Conservation (phyloP, 2,888 invertebrate species). For the Peribatodes rhomboidaria region DNA sequence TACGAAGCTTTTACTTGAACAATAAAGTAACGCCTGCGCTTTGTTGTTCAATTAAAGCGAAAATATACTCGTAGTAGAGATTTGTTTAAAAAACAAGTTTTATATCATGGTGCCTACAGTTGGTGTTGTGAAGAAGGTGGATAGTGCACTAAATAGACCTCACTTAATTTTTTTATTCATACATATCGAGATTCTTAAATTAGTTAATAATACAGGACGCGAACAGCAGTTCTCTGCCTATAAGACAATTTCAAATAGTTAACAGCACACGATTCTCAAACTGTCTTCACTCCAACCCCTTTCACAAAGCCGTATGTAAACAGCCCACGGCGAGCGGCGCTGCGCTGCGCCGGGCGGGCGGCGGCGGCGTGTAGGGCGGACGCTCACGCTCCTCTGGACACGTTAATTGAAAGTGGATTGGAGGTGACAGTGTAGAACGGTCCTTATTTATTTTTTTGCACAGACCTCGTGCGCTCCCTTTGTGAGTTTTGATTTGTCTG, state of each 20-base stretch:
- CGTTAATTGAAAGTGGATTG: conserved; percentile 86
- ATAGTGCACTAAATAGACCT: too few species aligned
- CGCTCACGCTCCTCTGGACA: conserved; percentile 81
- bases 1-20: too few species aligned
- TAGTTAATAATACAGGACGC: too few species aligned
- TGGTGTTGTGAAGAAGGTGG: too few species aligned
- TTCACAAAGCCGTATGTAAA: conserved; percentile 53
- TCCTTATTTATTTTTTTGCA: conserved; percentile 68
- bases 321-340: conserved; percentile 57
- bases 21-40: too few species aligned
- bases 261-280: conserved; percentile 10
- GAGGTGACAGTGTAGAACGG: conserved; percentile 84
- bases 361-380: conserved; percentile 56
- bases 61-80: too few species aligned
- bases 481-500: conserved; percentile 49
- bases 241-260: conserved; percentile 11
- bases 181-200: too few species aligned
- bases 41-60: too few species aligned
- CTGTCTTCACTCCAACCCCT: conserved; percentile 17
- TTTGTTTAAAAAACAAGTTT: too few species aligned
- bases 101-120: too few species aligned
- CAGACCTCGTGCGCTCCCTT: conserved; percentile 35
- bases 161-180: too few species aligned
- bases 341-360: neutral
- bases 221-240: neutral